Percentiles rank a stretch among this genome's conserved stretches.
These are phyloP conservation scores for Sinella curviseta DNA, from an alignment of 1,140 invertebrate species.

Conservation along the genomic window DNA sequence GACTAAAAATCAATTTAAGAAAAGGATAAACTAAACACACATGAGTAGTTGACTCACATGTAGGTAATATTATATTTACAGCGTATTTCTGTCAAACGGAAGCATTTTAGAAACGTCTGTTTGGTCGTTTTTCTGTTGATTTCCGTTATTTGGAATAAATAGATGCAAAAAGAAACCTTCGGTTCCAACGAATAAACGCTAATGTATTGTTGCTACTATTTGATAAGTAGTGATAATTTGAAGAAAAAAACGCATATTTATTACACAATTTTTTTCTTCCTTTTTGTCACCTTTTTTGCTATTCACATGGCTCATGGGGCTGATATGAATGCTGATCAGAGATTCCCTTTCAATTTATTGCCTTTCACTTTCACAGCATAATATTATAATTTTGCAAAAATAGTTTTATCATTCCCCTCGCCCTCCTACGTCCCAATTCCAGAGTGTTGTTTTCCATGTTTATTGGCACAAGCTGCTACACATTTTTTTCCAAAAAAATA, in stretches of 20 bases:
- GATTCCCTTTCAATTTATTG: background rate
- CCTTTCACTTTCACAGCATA: background rate
- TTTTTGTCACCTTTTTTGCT: background rate
- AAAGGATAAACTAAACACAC: background rate
- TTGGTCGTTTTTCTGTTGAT: too few species aligned
- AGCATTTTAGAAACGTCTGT: too few species aligned
- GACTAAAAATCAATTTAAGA: background rate
- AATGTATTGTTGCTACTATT: too few species aligned
- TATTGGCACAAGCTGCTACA: background rate
- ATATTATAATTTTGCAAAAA: conserved; percentile 19
- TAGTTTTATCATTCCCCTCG: background rate
- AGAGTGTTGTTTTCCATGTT: background rate
- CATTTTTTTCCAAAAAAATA: background rate
- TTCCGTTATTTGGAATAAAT: too few species aligned
- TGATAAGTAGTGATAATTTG: too few species aligned
- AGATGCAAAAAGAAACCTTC: too few species aligned
- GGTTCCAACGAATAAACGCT: too few species aligned
- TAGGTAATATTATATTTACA: too few species aligned
- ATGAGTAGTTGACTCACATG: too few species aligned
- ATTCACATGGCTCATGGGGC: background rate
- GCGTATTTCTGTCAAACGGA: too few species aligned
- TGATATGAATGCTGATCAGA: background rate
- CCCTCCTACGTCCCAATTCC: background rate
- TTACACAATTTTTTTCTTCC: background rate
- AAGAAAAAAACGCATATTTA: background rate